A percentile compares a stretch with the other conserved stretches of the same genome.
Evolutionary conservation across 2,797 vertebrate species (phyloP).

Genomic region (Gephyroberyx darwinii): DNA sequence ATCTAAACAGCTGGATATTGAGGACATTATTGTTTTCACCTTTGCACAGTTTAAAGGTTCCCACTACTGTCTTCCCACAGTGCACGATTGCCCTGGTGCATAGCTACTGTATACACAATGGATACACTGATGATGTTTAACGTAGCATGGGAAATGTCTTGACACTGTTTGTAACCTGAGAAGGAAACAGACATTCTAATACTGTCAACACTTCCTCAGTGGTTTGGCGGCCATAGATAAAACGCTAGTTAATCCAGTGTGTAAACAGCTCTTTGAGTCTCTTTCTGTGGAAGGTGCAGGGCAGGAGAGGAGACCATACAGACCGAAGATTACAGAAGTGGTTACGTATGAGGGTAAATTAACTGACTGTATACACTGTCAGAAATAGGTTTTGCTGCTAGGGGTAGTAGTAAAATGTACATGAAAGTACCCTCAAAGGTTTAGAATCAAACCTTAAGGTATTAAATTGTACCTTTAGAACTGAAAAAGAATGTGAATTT

Average conservation of each 20-base stretch:
- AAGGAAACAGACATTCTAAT: neutral
- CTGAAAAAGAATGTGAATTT: no score
- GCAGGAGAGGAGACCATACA: no score
- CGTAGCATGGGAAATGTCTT: neutral
- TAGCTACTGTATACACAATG: neutral
- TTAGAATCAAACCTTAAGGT: no score
- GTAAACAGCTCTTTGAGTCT: neutral
- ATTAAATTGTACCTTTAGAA: no score
- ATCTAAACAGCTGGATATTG: conserved; percentile 11
- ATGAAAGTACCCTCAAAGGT: no score
- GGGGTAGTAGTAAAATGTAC: no score
- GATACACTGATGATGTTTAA: no score
- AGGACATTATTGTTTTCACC: conserved; percentile 29
- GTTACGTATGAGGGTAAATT: no score
- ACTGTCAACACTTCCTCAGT: conserved; percentile 3
- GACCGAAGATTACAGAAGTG: no score
- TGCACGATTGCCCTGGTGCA: neutral
- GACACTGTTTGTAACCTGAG: neutral
- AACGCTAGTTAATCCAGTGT: neutral
- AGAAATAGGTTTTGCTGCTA: no score
- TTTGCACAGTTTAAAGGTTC: conserved; percentile 13
- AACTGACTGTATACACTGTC: no score
- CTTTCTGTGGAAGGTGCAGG: no score
- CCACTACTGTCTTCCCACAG: conserved; percentile 9
- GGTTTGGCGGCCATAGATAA: neutral